Percentiles rank a stretch among this genome's conserved stretches.
phyloP scores from a whole-genome alignment of 2,888 invertebrate genomes.

The Ferrisia virgata region DNA sequence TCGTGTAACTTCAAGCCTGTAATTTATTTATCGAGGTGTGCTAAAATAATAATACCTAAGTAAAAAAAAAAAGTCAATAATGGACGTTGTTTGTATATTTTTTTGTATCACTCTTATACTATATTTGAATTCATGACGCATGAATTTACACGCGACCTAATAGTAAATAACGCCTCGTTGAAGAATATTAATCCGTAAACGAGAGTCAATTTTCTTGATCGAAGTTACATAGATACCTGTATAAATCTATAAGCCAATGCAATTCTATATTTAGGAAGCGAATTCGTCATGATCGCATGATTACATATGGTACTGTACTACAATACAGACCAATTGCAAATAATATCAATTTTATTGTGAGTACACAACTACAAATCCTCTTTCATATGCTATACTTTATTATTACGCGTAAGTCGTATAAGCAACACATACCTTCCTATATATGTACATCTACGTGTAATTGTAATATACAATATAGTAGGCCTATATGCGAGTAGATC shows the following conservation, averaged over 20 bases:
- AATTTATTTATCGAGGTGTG: slow-evolving; percentile 7
- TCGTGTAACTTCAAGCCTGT: background rate
- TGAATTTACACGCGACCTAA: background rate
- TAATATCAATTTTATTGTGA: background rate
- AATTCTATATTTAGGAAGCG: background rate
- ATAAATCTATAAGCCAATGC: background rate
- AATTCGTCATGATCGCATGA: background rate
- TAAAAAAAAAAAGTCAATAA: background rate
- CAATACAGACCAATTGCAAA: background rate
- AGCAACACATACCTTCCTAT: too few species aligned
- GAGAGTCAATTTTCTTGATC: background rate
- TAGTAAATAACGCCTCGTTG: background rate
- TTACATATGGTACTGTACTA: background rate
- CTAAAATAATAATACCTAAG: too few species aligned
- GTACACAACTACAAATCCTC: background rate
- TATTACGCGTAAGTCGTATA: background rate
- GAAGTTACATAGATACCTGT: background rate
- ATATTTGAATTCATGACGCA: background rate
- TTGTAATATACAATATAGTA: background rate
- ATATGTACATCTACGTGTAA: background rate
- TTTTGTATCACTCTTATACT: background rate
- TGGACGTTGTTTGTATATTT: background rate
- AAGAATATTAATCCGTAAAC: background rate
- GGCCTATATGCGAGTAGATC: background rate
- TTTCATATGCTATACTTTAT: background rate